phyloP scores from a whole-genome alignment of 2,888 invertebrate genomes.

The Pteria penguin region DNA sequence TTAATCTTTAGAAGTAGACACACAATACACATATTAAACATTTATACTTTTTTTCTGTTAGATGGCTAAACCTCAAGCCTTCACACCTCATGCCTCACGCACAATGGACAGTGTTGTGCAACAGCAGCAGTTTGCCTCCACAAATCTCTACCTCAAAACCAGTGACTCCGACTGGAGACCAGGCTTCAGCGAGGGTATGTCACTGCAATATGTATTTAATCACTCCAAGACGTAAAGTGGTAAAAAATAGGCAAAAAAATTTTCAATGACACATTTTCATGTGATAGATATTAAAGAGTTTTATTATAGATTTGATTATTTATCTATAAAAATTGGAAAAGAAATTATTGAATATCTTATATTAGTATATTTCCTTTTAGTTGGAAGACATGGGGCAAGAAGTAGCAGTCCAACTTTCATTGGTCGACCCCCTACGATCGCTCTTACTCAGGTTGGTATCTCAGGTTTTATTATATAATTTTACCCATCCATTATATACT shows the following conservation, averaged over 20 bases:
- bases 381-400: constrained; percentile 63
- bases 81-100: constrained; percentile 73
- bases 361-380: constrained; percentile 52
- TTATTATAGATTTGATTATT: not conserved
- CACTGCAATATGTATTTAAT: too few species aligned
- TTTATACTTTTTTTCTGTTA: constrained; percentile 44
- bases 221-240: too few species aligned
- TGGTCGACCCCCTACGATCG: constrained; percentile 70
- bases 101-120: constrained; percentile 62
- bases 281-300: not conserved
- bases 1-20: too few species aligned
- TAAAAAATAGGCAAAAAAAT: too few species aligned
- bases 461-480: not conserved
- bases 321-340: too few species aligned
- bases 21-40: too few species aligned
- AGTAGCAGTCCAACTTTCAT: constrained; percentile 63
- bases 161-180: constrained; percentile 73
- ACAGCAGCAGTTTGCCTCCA: constrained; percentile 71
- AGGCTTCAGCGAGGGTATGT: constrained; percentile 70
- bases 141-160: constrained; percentile 72
- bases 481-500: not conserved
- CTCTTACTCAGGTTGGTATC: constrained; percentile 66
- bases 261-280: not conserved
- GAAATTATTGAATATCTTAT: too few species aligned
- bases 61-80: constrained; percentile 65